Percentiles rank a stretch among this genome's conserved stretches.
Evolutionary conservation across 2,888 invertebrate species (phyloP).

Genomic region (Chrysolina americana): DNA sequence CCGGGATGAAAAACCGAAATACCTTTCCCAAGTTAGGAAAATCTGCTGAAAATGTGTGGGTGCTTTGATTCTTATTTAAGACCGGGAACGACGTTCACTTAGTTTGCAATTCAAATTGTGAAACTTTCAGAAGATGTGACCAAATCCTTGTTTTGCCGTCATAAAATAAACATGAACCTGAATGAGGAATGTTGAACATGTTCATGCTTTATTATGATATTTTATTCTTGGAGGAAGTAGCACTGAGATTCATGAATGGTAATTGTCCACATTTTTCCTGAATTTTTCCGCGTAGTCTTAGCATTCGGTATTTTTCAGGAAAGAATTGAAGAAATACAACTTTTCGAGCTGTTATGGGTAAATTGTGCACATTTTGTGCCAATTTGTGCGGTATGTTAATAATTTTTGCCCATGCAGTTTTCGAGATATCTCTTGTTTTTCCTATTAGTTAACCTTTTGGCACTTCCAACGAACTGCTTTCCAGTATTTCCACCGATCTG

Average conservation of each 20-base stretch:
- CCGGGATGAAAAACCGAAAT: background rate
- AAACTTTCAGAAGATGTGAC: conserved; percentile 41
- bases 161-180: conserved; percentile 63
- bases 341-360: no score
- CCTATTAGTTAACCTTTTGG: no score
- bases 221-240: conserved; percentile 1
- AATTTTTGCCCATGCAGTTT: no score
- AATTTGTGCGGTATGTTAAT: no score
- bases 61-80: conserved; percentile 41
- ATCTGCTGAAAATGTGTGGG: conserved; percentile 26
- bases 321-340: no score
- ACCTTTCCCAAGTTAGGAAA: conserved; percentile 15
- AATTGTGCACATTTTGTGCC: no score
- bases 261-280: background rate
- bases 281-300: no score
- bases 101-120: conserved; percentile 48
- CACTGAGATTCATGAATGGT: background rate
- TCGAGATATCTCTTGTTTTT: no score
- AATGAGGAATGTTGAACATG: conserved; percentile 25
- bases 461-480: no score
- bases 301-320: no score
- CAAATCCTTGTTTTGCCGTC: conserved; percentile 56
- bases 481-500: no score
- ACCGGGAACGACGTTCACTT: conserved; percentile 34
- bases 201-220: conserved; percentile 19